These are phyloP conservation scores for Temnopleurus reevesii DNA, from an alignment of 53 echinoderm and acorn worm genomes.

Conservation along the genomic window DNA sequence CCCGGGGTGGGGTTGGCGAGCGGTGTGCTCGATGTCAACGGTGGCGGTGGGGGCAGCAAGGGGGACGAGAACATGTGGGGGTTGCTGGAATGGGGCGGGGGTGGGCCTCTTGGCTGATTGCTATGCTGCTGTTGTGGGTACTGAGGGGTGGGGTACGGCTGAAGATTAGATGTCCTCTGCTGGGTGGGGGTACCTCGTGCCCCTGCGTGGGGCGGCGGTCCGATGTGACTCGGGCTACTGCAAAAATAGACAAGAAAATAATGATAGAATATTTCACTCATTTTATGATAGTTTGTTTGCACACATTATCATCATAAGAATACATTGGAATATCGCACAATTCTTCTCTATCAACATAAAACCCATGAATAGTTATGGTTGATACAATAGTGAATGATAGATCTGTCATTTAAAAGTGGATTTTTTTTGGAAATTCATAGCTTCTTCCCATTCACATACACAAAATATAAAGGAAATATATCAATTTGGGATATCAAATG, in stretches of 20 bases:
- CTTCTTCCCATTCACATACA: too few species aligned
- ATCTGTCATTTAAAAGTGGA: too few species aligned
- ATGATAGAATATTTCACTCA: too few species aligned
- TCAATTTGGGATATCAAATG: too few species aligned
- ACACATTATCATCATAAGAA: too few species aligned
- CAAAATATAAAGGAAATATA: too few species aligned
- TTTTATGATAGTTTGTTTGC: too few species aligned
- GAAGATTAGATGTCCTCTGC: not conserved
- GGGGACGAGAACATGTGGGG: slow-evolving; percentile 94
- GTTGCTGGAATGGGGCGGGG: slow-evolving; percentile 57
- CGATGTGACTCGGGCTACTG: slow-evolving; percentile 52
- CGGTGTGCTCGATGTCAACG: slow-evolving; percentile 91
- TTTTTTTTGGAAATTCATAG: too few species aligned
- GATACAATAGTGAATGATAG: too few species aligned
- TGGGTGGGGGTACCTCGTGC: slow-evolving; percentile 24
- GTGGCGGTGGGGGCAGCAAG: slow-evolving; percentile 91
- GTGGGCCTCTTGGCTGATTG: slow-evolving; percentile 49
- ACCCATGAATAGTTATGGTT: too few species aligned
- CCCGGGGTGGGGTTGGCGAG: slow-evolving; percentile 61
- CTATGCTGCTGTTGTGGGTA: not conserved
- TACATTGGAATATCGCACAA: too few species aligned
- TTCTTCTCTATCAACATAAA: too few species aligned
- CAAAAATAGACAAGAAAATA: not conserved
- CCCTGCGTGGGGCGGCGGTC: slow-evolving; percentile 34
- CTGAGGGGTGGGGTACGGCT: slow-evolving; percentile 18